phyloP scores from a whole-genome alignment of 2,888 invertebrate genomes.

The Synanthedon tipuliformis region DNA sequence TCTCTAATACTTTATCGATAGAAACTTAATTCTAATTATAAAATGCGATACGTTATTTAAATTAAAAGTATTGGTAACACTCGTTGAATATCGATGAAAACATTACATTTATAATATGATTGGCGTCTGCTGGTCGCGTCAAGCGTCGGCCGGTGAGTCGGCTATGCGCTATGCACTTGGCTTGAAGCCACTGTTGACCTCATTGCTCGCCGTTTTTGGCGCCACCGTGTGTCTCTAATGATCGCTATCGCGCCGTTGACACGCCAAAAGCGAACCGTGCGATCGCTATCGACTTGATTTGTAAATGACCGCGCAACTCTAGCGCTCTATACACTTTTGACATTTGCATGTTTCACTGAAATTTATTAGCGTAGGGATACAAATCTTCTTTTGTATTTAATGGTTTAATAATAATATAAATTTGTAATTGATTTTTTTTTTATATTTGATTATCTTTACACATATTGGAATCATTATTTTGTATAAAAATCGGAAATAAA shows the following conservation, averaged over 20 bases:
- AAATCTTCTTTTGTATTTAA: too few species aligned
- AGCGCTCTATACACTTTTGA: neutral
- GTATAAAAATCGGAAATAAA: too few species aligned
- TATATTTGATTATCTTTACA: too few species aligned
- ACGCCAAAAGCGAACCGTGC: slow-evolving; percentile 39
- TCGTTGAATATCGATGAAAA: slow-evolving; percentile 1
- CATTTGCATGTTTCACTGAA: neutral
- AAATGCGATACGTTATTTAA: neutral
- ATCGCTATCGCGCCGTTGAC: slow-evolving; percentile 53
- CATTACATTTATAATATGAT: slow-evolving; percentile 1
- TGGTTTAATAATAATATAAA: too few species aligned
- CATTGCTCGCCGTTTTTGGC: slow-evolving; percentile 58
- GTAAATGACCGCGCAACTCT: slow-evolving; percentile 9
- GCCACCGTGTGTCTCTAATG: slow-evolving; percentile 43
- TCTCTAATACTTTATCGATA: too few species aligned
- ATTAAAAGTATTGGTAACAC: neutral
- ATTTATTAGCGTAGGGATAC: too few species aligned
- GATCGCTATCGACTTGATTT: slow-evolving; percentile 39
- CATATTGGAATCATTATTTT: too few species aligned
- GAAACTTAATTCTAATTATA: too few species aligned
- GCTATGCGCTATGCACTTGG: slow-evolving; percentile 41
- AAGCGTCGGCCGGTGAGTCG: slow-evolving; percentile 23
- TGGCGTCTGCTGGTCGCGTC: slow-evolving; percentile 18
- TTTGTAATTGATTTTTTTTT: too few species aligned
- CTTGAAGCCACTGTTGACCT: slow-evolving; percentile 56